Conservation (phyloP, 1,140 invertebrate genomes). For the Paralvinella palmiformis region DNA sequence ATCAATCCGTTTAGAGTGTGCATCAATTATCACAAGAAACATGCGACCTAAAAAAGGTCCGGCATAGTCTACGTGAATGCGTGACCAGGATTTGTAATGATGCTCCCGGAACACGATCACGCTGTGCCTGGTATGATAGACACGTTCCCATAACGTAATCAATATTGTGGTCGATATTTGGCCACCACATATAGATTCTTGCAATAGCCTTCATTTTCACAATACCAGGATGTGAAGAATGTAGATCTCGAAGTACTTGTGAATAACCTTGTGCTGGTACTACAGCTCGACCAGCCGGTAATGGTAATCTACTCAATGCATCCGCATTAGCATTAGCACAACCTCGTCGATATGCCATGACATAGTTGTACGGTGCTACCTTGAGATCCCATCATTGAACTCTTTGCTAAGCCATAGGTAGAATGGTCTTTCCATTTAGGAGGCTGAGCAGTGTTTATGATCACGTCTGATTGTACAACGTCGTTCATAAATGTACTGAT, state of each 20-base stretch:
- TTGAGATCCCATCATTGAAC: constrained; percentile 44
- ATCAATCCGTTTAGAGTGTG: constrained; percentile 9
- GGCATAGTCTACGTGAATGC: constrained; percentile 53
- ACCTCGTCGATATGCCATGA: constrained; percentile 32
- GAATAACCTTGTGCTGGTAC: not conserved
- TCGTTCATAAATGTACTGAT: constrained; percentile 49
- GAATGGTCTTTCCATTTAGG: constrained; percentile 23
- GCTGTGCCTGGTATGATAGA: too few species aligned
- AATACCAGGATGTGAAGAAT: constrained; percentile 8
- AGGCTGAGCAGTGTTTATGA: constrained; percentile 44
- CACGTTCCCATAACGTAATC: too few species aligned
- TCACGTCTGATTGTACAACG: constrained; percentile 52
- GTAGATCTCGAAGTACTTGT: not conserved
- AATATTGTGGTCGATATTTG: constrained; percentile 3
- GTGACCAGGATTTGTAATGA: too few species aligned
- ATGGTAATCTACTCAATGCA: constrained; percentile 33
- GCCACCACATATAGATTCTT: constrained; percentile 6
- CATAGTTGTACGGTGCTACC: constrained; percentile 39
- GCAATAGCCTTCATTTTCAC: constrained; percentile 14
- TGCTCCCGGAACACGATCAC: too few species aligned
- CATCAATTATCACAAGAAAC: constrained; percentile 27
- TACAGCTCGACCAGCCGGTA: constrained; percentile 3
- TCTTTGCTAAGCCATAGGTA: constrained; percentile 30
- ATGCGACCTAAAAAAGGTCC: constrained; percentile 44
- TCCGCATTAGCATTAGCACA: constrained; percentile 30